Percentiles rank a stretch among this genome's conserved stretches.
Conservation (phyloP, 2,797 vertebrate genomes). For the Urophycis tenuis region DNA sequence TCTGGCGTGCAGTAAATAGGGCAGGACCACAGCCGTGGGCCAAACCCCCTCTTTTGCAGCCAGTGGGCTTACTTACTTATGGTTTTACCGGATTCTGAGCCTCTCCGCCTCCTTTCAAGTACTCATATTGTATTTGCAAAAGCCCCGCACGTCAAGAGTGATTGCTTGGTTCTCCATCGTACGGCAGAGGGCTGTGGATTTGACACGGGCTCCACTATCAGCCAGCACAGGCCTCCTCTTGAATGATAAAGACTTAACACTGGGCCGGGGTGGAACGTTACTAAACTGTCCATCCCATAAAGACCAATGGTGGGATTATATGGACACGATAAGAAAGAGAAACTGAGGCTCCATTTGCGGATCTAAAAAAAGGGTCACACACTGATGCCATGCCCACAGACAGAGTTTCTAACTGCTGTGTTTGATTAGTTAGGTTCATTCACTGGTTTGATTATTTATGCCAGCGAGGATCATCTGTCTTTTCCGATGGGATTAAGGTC, state of each 20-base stretch:
- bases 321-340: slow-evolving; percentile 55
- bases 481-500: slow-evolving; percentile 30
- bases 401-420: slow-evolving; percentile 30
- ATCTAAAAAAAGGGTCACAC: slow-evolving; percentile 38
- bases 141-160: slow-evolving; percentile 58
- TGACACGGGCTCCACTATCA: slow-evolving; percentile 62
- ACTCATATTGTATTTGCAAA: slow-evolving; percentile 67
- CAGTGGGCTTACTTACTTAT: slow-evolving; percentile 72
- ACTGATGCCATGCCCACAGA: slow-evolving; percentile 27
- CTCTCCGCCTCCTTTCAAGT: slow-evolving; percentile 58
- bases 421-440: not conserved
- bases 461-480: slow-evolving; percentile 14
- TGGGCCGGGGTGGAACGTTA: slow-evolving; percentile 45
- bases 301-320: slow-evolving; percentile 57
- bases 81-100: slow-evolving; percentile 65
- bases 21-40: slow-evolving; percentile 55
- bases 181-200: slow-evolving; percentile 47
- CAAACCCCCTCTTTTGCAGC: slow-evolving; percentile 62
- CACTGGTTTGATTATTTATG: not conserved
- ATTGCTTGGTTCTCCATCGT: slow-evolving; percentile 68
- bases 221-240: slow-evolving; percentile 49
- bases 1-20: slow-evolving; percentile 55
- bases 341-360: slow-evolving; percentile 49
- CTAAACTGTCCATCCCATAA: slow-evolving; percentile 55
- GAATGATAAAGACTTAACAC: slow-evolving; percentile 58